These are phyloP conservation scores for Trachelus iudaicus DNA, from an alignment of 2,888 invertebrate genomes.

Conservation along the genomic window DNA sequence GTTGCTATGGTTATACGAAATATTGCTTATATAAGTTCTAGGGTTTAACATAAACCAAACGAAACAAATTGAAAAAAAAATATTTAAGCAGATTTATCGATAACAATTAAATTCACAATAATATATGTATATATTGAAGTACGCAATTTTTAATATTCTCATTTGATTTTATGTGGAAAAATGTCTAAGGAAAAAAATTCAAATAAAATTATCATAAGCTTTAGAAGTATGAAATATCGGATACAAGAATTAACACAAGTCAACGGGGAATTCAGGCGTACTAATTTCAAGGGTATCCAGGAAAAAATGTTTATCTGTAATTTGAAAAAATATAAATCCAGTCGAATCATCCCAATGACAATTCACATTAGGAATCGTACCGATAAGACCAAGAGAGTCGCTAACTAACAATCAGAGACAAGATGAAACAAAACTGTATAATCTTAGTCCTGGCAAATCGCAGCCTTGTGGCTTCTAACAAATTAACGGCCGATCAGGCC, in stretches of 20 bases:
- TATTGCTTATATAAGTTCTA: background rate
- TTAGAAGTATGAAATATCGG: background rate
- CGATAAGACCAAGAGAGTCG: background rate
- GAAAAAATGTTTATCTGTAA: background rate
- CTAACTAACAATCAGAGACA: background rate
- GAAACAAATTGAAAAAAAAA: background rate
- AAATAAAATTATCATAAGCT: background rate
- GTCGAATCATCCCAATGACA: background rate
- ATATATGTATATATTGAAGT: background rate
- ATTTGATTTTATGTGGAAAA: background rate
- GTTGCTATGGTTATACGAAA: background rate
- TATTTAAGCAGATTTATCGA: background rate
- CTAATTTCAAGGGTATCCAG: background rate
- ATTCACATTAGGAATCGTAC: background rate
- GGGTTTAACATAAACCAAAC: background rate
- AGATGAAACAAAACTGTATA: background rate
- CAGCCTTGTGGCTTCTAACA: constrained; percentile 56
- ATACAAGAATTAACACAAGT: background rate
- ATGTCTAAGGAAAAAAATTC: background rate
- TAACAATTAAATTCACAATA: background rate
- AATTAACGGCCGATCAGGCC: constrained; percentile 56
- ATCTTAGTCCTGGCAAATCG: constrained; percentile 23
- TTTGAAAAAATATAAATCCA: background rate
- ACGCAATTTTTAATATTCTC: background rate
- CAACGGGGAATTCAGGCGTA: background rate